Percentiles rank a stretch among this genome's conserved stretches.
Evolutionary conservation across 2,888 invertebrate species (phyloP).

Genomic region (Drosophila mimetica): DNA sequence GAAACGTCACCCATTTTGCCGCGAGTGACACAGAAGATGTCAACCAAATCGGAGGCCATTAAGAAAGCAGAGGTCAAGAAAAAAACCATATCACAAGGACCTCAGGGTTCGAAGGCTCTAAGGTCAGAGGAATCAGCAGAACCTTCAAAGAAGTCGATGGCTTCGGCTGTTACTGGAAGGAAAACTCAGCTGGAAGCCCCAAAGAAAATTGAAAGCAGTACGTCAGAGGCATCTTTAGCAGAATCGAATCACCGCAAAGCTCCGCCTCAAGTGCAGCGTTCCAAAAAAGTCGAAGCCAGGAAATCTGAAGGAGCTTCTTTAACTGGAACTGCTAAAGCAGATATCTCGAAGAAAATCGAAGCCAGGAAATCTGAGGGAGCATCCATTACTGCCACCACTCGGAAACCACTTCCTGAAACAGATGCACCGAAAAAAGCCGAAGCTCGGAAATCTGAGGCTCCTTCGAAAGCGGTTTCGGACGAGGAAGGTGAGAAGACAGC

Average conservation of each 20-base stretch:
- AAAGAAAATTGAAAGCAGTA: conserved; percentile 5
- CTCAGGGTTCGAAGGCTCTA: neutral
- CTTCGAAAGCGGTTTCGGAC: neutral
- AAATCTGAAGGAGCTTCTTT: neutral
- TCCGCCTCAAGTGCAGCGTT: neutral
- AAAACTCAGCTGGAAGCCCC: neutral
- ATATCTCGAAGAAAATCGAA: neutral
- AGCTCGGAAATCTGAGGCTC: neutral
- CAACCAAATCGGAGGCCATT: conserved; percentile 7
- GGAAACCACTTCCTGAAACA: neutral
- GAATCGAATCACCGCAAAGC: neutral
- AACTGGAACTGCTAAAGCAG: too few relatives aligned
- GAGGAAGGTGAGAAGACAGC: neutral
- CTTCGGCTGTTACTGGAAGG: neutral
- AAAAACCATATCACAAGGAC: neutral
- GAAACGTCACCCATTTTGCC: neutral
- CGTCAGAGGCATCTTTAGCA: neutral
- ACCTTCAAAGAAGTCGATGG: neutral
- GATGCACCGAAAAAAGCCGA: neutral
- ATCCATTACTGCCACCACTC: neutral
- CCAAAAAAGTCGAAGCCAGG: neutral
- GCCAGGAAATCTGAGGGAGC: neutral
- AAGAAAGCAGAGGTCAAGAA: conserved; percentile 3
- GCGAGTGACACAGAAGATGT: conserved; percentile 2
- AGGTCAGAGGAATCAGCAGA: neutral